A percentile compares a stretch with the other conserved stretches of the same genome.
These are phyloP conservation scores for Thalassophryne amazonica DNA, from an alignment of 2,797 vertebrate species.

Conservation along the genomic window DNA sequence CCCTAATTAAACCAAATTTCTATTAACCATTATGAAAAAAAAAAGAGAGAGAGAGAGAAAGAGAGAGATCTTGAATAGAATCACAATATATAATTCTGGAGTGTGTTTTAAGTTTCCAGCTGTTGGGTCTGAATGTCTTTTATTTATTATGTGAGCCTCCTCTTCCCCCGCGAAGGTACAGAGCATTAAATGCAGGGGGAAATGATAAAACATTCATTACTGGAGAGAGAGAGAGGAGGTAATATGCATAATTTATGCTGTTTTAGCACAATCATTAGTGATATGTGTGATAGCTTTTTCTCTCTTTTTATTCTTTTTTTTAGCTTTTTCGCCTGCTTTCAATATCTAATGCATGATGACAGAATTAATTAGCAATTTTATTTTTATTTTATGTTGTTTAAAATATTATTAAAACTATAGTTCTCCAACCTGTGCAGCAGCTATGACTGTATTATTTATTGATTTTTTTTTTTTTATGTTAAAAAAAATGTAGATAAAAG, in stretches of 20 bases:
- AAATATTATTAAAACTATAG: conserved; percentile 27
- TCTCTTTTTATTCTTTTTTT: conserved; percentile 46
- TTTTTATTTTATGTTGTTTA: conserved; percentile 88
- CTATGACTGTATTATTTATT: conserved; percentile 78
- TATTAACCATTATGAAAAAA: conserved; percentile 1
- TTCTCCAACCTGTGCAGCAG: conserved; percentile 83
- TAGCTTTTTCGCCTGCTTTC: conserved; percentile 73
- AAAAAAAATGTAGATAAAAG: conserved; percentile 94
- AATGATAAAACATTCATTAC: conserved; percentile 99
- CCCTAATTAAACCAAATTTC: not conserved
- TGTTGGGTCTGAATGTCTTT: conserved; percentile 78
- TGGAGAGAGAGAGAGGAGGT: conserved; percentile 96
- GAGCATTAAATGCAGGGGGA: conserved; percentile 95
- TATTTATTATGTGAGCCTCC: conserved; percentile 87
- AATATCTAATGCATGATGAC: conserved; percentile 88
- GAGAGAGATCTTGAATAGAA: too few species aligned
- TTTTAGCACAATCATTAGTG: conserved; percentile 99
- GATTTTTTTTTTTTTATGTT: conserved; percentile 80
- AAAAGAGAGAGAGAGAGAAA: conserved; percentile 4
- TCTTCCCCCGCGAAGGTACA: conserved; percentile 88
- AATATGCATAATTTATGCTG: conserved; percentile 99
- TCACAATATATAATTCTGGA: conserved; percentile 66
- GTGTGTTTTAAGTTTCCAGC: conserved; percentile 77
- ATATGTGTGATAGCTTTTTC: conserved; percentile 97
- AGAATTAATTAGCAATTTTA: conserved; percentile 91